Base-by-base conservation (phyloP, 2,113 vertebrate genomes). In the Zosterops borbonicus region DNA sequence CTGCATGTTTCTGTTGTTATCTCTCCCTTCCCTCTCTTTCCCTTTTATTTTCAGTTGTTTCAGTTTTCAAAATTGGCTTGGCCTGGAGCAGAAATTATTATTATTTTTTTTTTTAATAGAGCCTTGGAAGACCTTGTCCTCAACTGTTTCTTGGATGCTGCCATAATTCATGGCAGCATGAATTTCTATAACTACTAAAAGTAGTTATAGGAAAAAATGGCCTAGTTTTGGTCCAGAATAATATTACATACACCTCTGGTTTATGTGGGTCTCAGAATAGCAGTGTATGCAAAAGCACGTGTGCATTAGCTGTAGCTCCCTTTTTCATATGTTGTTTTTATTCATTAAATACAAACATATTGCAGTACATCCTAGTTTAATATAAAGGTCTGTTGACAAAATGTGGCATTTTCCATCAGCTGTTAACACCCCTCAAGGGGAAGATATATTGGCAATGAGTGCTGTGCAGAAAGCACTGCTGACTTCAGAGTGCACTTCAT, bases 321-420 rank as follows among this genome's bases (percentile, higher is more conserved):
- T 83, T 91, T 88, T 86, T 94, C 90, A 56, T 93, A 76, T 90
- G 83, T 88, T 96, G 94, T 86, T 96, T 92, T 85, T 75, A 55
- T 83, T 94, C 55, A 89, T 93, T 96, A 95, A 93, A 92, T 68
- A 22, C 68, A 83, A 95, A 68, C 90, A 95, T 90, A 88, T 64
- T 95, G 82, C 1, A 0, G 25, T 69, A 71, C 50, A 52, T 91
- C 52, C 62, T 69, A 73, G 27, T 93, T 94, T 94, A 87, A 93
- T 88, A 83, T 67, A 86, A 80, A 90, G 87, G 84, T 87, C 91
- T 94, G 62, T 18, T 92, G 88, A 85, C 46, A 80, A 95, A 96
- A 80, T 47, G 84, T 62, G 63, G 50, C 70, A 58, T 83, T 94
- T 77, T 94, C 39, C 68, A 44, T 70, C 85, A 90, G 68, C 87